Conservation (phyloP, 1,140 invertebrate species). For the Aphaenogaster floridana region DNA sequence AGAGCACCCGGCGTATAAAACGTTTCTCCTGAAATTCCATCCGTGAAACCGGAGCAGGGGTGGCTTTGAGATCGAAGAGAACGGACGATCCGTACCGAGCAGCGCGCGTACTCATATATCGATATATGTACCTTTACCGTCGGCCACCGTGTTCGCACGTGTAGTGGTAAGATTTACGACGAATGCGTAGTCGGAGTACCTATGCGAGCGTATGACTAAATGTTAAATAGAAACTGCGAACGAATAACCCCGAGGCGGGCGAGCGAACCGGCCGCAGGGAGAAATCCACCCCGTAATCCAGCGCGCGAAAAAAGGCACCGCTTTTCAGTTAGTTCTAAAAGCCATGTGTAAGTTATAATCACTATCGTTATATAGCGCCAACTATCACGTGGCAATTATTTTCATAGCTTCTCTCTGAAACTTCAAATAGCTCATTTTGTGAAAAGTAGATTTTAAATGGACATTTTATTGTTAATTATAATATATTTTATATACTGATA, state of each 20-base stretch:
- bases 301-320: constrained; percentile 38
- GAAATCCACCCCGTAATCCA: neutral
- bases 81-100: constrained; percentile 44
- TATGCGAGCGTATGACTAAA: constrained; percentile 46
- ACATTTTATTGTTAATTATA: neutral
- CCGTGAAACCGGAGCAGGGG: constrained; percentile 60
- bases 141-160: neutral
- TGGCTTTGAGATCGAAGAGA: constrained; percentile 64
- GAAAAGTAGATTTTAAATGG: neutral
- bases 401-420: neutral
- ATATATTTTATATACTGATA: neutral
- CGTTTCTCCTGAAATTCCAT: constrained; percentile 73
- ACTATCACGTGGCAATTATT: constrained; percentile 17
- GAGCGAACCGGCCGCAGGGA: neutral
- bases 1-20: constrained; percentile 66
- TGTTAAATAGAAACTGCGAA: constrained; percentile 56
- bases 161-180: constrained; percentile 54
- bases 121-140: constrained; percentile 6
- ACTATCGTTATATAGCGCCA: constrained; percentile 19
- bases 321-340: constrained; percentile 37
- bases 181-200: constrained; percentile 20
- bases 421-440: constrained; percentile 10
- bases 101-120: constrained; percentile 34
- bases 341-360: constrained; percentile 32
- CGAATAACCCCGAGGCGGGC: constrained; percentile 15